Evolutionary conservation across 2,113 vertebrate species (phyloP), one percentile per base, ranked within the genome.

Genomic region (Corythaixoides concolor): DNA sequence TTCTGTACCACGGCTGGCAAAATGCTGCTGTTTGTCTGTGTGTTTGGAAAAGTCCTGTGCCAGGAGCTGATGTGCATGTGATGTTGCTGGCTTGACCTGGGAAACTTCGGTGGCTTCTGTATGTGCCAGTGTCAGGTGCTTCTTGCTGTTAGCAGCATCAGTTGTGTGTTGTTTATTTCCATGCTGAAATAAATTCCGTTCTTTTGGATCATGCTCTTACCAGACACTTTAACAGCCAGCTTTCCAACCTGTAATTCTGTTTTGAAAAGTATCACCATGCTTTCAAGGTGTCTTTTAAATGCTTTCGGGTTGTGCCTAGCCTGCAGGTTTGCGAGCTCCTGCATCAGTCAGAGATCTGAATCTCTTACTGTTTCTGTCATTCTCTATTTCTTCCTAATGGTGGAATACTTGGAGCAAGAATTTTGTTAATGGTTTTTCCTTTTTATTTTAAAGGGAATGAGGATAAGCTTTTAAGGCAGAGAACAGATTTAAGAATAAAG

Each of bases 1-100:
- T 89, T 55, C 68, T 89, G 56, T 47, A 4, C 23, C 12, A 7
- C 26, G 27, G 0, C 27, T 70, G 49, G 20, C 33, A 17, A 58
- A 82, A 12, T 7, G 1, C 53, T 62, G 30, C 33, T 47, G 1
- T 64, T 33, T n/a, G n/a, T 33, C 21, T 82, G 39, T 0, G 1
- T 12, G 3, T 27, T 47, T 78, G 70, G 69, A 20, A 33, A n/a
- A 26, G 27, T 58, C 41, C 58, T 1, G 0, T 76, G 66, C 60
- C 66, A 33, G 39, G 52, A 82, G 18, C 27, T 52, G 37, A 22
- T 5, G 3, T 21, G 33, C 1, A 0, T 69, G 60, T 21, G 69
- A 9, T 68, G 30, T 78, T 6, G 2, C 62, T 78, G 68, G 9
- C 53, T 69, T n/a, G 60, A 53, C 49, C 63, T 58, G n/a, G 58